Evolutionary conservation across 2,888 invertebrate species (phyloP).

Genomic region (Zootermopsis nevadensis): DNA sequence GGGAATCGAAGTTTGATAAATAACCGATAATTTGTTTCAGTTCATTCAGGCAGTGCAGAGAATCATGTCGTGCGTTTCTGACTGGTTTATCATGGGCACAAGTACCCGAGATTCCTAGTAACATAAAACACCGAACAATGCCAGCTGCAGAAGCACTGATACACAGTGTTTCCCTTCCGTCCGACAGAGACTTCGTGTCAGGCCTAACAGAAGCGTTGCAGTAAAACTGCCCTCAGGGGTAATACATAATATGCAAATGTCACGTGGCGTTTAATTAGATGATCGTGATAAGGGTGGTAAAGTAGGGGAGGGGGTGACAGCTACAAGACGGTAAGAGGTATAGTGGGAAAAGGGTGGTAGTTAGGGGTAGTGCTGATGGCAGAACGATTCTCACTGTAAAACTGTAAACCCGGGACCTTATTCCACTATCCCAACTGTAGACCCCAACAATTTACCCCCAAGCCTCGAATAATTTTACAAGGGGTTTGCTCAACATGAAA

Average conservation of each 20-base stretch:
- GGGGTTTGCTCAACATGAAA: slow-evolving; percentile 11
- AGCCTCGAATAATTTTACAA: slow-evolving; percentile 35
- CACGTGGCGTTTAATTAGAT: slow-evolving; percentile 52
- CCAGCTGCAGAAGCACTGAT: neutral
- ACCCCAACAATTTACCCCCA: slow-evolving; percentile 32
- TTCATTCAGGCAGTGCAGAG: no score
- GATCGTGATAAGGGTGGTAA: slow-evolving; percentile 50
- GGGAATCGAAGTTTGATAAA: no score
- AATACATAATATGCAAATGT: slow-evolving; percentile 53
- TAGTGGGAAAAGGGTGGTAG: slow-evolving; percentile 5
- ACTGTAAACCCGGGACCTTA: slow-evolving; percentile 17
- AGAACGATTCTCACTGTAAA: slow-evolving; percentile 25
- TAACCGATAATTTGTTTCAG: no score
- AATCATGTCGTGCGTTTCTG: no score
- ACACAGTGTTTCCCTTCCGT: slow-evolving; percentile 14
- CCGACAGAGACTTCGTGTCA: neutral
- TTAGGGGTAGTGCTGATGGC: slow-evolving; percentile 26
- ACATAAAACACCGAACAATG: neutral
- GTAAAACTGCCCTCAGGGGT: slow-evolving; percentile 50
- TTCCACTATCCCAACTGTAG: neutral
- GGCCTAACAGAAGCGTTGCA: slow-evolving; percentile 11
- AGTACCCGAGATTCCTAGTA: neutral
- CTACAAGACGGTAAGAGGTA: slow-evolving; percentile 46
- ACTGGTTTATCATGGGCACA: neutral
- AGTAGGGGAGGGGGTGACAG: slow-evolving; percentile 46